phyloP scores from a whole-genome alignment of 2,113 vertebrate genomes.

The Engystomops pustulosus region DNA sequence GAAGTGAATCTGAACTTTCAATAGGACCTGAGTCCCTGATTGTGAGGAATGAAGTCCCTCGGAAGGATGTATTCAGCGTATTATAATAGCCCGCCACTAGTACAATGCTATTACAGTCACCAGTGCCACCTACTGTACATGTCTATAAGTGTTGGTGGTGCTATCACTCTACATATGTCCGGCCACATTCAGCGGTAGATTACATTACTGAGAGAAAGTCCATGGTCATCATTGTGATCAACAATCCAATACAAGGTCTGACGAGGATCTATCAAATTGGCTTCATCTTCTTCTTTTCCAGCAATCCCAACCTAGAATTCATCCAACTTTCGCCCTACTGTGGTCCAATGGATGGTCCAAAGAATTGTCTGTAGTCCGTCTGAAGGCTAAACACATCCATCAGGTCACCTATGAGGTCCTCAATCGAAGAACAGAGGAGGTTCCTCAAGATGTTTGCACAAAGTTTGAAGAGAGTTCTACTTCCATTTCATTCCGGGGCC shows the following conservation, averaged over 20 bases:
- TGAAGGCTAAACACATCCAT: no score
- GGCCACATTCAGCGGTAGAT: no score
- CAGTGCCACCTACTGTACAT: constrained; percentile 5
- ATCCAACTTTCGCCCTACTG: no score
- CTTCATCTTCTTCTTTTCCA: no score
- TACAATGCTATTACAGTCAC: neutral
- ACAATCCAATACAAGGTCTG: no score
- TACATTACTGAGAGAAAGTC: no score
- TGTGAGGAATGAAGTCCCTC: neutral
- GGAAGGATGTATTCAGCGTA: neutral
- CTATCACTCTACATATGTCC: neutral
- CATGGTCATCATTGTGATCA: no score
- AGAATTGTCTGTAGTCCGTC: no score
- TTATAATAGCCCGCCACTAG: neutral
- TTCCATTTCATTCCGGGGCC: neutral
- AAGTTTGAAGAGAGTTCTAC: neutral
- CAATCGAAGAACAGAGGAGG: neutral
- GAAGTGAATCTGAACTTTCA: neutral
- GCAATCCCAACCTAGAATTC: no score
- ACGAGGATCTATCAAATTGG: no score
- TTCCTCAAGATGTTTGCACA: neutral
- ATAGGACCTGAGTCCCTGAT: neutral
- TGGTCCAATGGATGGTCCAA: no score
- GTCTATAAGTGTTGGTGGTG: neutral
- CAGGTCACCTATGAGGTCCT: no score